These are phyloP conservation scores for Erebia palarica DNA, from an alignment of 2,888 invertebrate species.

Conservation along the genomic window DNA sequence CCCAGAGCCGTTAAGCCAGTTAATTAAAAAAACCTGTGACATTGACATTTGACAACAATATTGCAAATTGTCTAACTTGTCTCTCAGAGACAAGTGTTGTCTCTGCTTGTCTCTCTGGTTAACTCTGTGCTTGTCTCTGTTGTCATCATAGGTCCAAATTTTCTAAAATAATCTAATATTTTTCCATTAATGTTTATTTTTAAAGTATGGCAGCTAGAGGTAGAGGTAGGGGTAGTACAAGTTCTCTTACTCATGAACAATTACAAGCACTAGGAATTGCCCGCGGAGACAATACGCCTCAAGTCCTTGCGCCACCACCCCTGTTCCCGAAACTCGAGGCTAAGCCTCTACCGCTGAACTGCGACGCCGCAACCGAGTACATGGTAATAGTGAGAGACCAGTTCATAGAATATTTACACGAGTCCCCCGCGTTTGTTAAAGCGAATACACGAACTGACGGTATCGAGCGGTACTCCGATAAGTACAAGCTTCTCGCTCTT, in stretches of 20 bases:
- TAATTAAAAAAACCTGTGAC: background rate
- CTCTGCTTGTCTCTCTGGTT: too few relatives aligned
- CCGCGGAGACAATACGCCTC: constrained; percentile 79
- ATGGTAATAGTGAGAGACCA: constrained; percentile 88
- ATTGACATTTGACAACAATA: background rate
- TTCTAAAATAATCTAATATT: constrained; percentile 19
- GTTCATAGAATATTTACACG: constrained; percentile 86
- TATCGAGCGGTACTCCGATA: constrained; percentile 83
- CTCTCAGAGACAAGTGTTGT: too few relatives aligned
- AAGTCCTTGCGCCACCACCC: constrained; percentile 81
- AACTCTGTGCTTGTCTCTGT: too few relatives aligned
- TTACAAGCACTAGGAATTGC: constrained; percentile 80
- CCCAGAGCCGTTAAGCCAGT: too few relatives aligned
- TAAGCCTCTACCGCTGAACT: constrained; percentile 78
- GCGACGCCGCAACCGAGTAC: constrained; percentile 85
- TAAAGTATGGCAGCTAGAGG: constrained; percentile 71
- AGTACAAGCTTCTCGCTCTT: constrained; percentile 76
- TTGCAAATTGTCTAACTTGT: background rate
- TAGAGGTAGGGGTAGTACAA: constrained; percentile 75
- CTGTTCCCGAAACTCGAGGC: constrained; percentile 83
- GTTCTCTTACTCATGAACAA: constrained; percentile 82
- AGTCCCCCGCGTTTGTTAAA: constrained; percentile 84
- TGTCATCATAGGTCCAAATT: too few relatives aligned
- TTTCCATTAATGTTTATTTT: background rate
- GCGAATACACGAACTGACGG: constrained; percentile 73